Base-by-base conservation (phyloP, 2,797 vertebrate species). In the Macroramphosus scolopax region DNA sequence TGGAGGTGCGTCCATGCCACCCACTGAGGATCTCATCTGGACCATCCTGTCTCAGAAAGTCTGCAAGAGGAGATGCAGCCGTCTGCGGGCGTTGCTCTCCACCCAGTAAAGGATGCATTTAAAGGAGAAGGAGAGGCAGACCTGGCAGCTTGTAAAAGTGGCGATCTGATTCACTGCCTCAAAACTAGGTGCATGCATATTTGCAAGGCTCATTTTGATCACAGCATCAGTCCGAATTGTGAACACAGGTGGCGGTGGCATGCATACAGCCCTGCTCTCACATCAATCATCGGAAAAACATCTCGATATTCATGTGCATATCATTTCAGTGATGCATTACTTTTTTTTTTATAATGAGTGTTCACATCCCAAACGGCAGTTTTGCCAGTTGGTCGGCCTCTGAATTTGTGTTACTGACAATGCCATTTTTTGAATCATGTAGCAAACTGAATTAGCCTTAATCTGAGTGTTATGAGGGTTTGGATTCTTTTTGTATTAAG, bases 1-100 rank as follows among this genome's bases (percentile, higher is more conserved):
- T 99, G 97, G 96, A 93, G 92, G 77, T 98, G 97, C 67, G 86
- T 97, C 71, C 96, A 97, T 29, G 77, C 86, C 66, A 91, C 92
- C 84, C 95, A 98, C 39, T 98, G 88, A 96, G 62, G 48, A 50
- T 45, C 51, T 41, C 8, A 54, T 65, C 68, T 34, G 66, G 72
- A 59, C 57, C 72, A 49, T 56, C 61, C 47, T 41, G 48, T n/a
- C n/a, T n/a, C n/a, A n/a, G n/a, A n/a, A n/a, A n/a, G n/a, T n/a
- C n/a, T n/a, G n/a, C n/a, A n/a, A n/a, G 20, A 22, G 20, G 20
- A 22, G 20, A n/a, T n/a, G n/a, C n/a, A n/a, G n/a, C n/a, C n/a
- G n/a, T n/a, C n/a, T n/a, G n/a, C n/a, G n/a, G n/a, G n/a, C n/a
- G n/a, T n/a, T n/a, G n/a, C n/a, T n/a, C n/a, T n/a, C n/a, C n/a